Percentiles rank a stretch among this genome's conserved stretches.
These are phyloP conservation scores for Halcyon leucocephala DNA, from an alignment of 2,797 vertebrate genomes.

Conservation along the genomic window DNA sequence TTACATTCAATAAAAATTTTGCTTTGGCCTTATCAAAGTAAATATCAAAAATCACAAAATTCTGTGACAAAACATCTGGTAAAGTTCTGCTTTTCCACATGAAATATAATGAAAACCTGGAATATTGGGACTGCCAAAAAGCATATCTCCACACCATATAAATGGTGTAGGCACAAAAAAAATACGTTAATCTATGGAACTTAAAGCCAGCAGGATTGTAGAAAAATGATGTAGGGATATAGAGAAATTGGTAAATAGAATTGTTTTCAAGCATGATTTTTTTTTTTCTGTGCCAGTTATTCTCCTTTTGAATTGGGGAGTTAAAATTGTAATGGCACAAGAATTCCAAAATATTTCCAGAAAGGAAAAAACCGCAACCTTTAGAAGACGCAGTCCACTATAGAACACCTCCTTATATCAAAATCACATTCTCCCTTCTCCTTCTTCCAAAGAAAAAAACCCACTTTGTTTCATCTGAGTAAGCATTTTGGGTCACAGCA, in stretches of 20 bases:
- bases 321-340: background rate
- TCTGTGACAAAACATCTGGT: background rate
- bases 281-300: background rate
- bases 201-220: background rate
- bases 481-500: background rate
- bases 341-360: background rate
- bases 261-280: background rate
- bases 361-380: background rate
- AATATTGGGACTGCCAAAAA: background rate
- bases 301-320: background rate
- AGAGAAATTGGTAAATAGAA: background rate
- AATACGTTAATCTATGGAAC: background rate
- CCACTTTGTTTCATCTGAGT: background rate
- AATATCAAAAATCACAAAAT: background rate
- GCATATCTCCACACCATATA: background rate
- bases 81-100: slow-evolving; percentile 26
- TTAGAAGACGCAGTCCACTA: background rate
- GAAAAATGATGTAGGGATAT: background rate
- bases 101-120: background rate
- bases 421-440: background rate
- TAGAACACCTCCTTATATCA: background rate
- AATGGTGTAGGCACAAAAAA: background rate
- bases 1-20: background rate
- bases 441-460: background rate
- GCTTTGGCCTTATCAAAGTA: background rate